Evolutionary conservation across 2,113 vertebrate genomes (phyloP), one percentile per base, ranked within the genome.

Genomic region (Sander vitreus): DNA sequence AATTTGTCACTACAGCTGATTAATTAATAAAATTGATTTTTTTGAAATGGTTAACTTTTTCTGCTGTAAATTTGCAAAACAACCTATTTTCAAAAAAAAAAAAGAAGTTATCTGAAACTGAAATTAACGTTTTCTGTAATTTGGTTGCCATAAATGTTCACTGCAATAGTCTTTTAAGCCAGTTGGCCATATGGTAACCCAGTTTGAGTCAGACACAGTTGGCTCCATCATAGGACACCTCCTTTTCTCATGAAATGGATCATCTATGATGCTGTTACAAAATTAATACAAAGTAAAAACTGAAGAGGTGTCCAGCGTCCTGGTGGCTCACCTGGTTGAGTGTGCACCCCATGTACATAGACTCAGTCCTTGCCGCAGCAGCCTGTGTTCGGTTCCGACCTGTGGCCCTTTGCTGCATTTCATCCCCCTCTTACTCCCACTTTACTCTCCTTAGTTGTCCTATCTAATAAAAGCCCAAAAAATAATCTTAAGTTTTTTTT

Each of bases 171-270:
- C 30, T 59, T 78, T 47, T 70, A 76, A 78, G 80, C 85, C 83
- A 84, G 71, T 73, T 68, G 65, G 53, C 68, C 90, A 91, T 88
- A 86, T 90, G 90, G 81, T 59, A 62, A 54, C 76, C 14, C 85
- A 81, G 81, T 85, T 83, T 88, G 88, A 81, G 50, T 54, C 60
- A 77, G 55, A 82, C 55, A 64, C 55, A 73, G 69, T 71, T 76
- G 54, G 74, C 66, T 85, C 25, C 33, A 70, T 62, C 64, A 72
- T 8, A 23, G 54, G 25, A 66, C 3, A 6, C 33, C 11, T 25
- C 12, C 16, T 30, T 66, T 54, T 57, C 48, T 48, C n/a, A 68
- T 68, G 21, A 62, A 66, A 48, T 63, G 14, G 23, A 58, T 47
- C 57, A 30, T 64, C 30, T 21, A 2, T 55, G 27, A 48, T 82